Conservation (phyloP, 2,113 vertebrate genomes). For the Chiloscyllium plagiosum region DNA sequence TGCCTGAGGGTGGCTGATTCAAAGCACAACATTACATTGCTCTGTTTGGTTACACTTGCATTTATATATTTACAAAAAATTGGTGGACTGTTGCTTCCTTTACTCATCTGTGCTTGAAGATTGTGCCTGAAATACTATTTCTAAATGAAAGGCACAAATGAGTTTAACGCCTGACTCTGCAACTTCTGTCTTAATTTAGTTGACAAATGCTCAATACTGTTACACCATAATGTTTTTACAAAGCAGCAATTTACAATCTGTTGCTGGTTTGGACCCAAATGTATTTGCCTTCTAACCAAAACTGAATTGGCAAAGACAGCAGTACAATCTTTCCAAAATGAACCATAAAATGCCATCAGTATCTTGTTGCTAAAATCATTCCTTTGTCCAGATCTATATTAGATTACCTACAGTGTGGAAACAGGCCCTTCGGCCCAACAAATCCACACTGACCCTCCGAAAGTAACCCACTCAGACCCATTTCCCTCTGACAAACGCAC, state of each 20-base stretch:
- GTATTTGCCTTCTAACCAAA: fast-evolving
- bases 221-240: fast-evolving
- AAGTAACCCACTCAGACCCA: too few species aligned
- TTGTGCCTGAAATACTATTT: background rate
- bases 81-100: background rate
- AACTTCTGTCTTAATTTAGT: conserved; percentile 1
- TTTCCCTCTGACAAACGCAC: too few species aligned
- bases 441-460: too few species aligned
- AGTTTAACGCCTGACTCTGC: background rate
- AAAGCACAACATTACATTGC: background rate
- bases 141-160: background rate
- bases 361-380: background rate
- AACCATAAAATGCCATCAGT: background rate
- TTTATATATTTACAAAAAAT: background rate
- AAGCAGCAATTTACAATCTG: fast-evolving
- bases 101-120: background rate
- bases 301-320: fast-evolving
- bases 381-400: fast-evolving
- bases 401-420: too few species aligned
- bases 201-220: conserved; percentile 24
- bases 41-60: background rate
- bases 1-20: background rate
- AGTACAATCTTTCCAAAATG: background rate
- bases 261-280: background rate
- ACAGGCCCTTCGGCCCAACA: too few species aligned